Evolutionary conservation across 2,888 invertebrate genomes (phyloP), one percentile per base, ranked within the genome.

Genomic region (Tortrix viridana): DNA sequence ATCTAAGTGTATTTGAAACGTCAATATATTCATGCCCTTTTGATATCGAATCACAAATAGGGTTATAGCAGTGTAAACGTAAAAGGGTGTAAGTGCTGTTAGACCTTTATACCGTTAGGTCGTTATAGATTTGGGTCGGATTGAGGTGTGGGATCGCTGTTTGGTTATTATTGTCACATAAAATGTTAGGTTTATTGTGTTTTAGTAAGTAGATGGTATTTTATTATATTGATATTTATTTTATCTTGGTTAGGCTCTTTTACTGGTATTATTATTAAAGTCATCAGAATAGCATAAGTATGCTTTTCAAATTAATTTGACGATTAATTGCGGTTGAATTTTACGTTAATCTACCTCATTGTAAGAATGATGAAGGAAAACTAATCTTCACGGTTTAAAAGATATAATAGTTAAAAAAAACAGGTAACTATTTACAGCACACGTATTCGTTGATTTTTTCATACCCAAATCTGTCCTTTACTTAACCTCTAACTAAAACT

Each of bases 111-210:
- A 6, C 5, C 14, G 41, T 41, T 16, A 41, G 5, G 41, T 14
- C n/a, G 16, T 41, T 41, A 41, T 16, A n/a, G 20, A 18, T 5
- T 14, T 4, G 18, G 3, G n/a, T 3, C 1, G 9, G 18, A 14
- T 56, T 38, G 18, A 49, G 48, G 49, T 32, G 54, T 61, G 23
- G 32, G 61, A 61, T 55, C 61, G 55, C 55, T 37, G 49, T 49
- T 61, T 50, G 41, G 20, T 49, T 22, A 61, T 61, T 61, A 55
- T 49, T 55, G 55, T 56, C 61, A n/a, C 55, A 61, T 61, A 49
- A 61, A 61, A 18, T 44, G 55, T 61, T 61, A 32, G 49, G 37
- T 56, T 56, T 61, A 61, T 61, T 56, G 16, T 56, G 44, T 56
- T 56, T 44, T 44, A 61, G 49, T 49, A 50, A 37, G 37, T 50